A percentile compares a stretch with the other conserved stretches of the same genome.
Conservation (phyloP, 2,888 invertebrate species). For the Ennomos erosarius region DNA sequence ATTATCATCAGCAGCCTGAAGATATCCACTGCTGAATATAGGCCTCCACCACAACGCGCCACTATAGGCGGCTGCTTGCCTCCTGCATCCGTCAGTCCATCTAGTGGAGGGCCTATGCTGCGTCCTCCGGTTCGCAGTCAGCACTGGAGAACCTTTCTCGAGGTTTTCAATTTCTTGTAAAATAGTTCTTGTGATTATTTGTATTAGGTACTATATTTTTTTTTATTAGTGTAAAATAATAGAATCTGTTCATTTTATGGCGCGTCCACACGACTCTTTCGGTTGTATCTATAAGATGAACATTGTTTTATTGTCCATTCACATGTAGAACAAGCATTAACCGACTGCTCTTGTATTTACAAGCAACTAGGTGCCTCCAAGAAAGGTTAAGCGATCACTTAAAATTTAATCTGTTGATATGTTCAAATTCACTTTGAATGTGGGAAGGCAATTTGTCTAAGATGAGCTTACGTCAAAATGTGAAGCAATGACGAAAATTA, state of each 20-base stretch:
- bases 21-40: too few species aligned
- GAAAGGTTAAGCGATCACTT: conserved; percentile 34
- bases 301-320: conserved; percentile 68
- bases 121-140: too few species aligned
- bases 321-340: conserved; percentile 58
- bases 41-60: too few species aligned
- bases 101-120: too few species aligned
- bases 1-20: too few species aligned
- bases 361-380: conserved; percentile 45
- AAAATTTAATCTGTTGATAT: conserved; percentile 28
- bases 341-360: conserved; percentile 48
- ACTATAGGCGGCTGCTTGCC: too few species aligned
- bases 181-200: too few species aligned
- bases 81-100: too few species aligned
- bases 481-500: too few species aligned
- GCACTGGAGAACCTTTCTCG: too few species aligned
- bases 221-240: background rate
- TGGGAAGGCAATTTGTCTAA: conserved; percentile 15
- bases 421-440: conserved; percentile 31
- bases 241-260: background rate
- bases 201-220: background rate
- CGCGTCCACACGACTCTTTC: conserved; percentile 46
- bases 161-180: too few species aligned
- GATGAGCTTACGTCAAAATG: conserved; percentile 3
- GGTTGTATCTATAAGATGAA: conserved; percentile 41